Evolutionary conservation across 2,797 vertebrate species (phyloP).

Genomic region (Pseudomugil tenellus): DNA sequence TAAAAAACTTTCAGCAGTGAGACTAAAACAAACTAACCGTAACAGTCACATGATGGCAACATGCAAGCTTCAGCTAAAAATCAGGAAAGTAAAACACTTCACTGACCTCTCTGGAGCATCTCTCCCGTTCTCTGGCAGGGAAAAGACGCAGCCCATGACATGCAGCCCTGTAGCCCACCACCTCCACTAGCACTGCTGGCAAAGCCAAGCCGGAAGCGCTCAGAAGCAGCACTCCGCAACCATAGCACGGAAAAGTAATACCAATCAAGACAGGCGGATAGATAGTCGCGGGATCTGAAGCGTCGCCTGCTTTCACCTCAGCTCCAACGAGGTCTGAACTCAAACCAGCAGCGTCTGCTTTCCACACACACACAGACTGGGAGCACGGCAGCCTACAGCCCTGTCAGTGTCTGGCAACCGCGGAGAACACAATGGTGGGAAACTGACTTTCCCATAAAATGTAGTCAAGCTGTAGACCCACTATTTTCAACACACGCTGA

Average conservation of each 20-base stretch:
- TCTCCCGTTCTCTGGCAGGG: slow-evolving; percentile 85
- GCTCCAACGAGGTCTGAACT: slow-evolving; percentile 61
- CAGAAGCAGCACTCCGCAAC: slow-evolving; percentile 52
- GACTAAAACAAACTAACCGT: slow-evolving; percentile 3
- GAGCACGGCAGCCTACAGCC: slow-evolving; percentile 57
- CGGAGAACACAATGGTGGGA: slow-evolving; percentile 83
- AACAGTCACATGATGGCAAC: neutral
- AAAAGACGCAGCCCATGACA: slow-evolving; percentile 92
- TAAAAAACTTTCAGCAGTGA: neutral
- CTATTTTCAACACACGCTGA: slow-evolving; percentile 74
- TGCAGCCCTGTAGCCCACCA: slow-evolving; percentile 59
- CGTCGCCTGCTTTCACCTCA: slow-evolving; percentile 52
- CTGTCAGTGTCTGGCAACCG: slow-evolving; percentile 87
- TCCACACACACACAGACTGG: slow-evolving; percentile 22
- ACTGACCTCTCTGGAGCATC: slow-evolving; percentile 87
- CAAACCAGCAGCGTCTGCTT: slow-evolving; percentile 58
- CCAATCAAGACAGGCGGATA: slow-evolving; percentile 34
- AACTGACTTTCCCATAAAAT: slow-evolving; percentile 89
- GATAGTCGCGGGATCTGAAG: slow-evolving; percentile 37
- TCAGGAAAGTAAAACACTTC: slow-evolving; percentile 28
- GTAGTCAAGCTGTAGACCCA: slow-evolving; percentile 72
- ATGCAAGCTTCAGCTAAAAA: slow-evolving; percentile 3
- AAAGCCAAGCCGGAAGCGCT: slow-evolving; percentile 55
- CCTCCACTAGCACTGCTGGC: slow-evolving; percentile 64
- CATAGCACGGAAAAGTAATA: slow-evolving; percentile 45